Percentiles rank a stretch among this genome's conserved stretches.
Evolutionary conservation across 2,113 vertebrate species (phyloP).

Genomic region (Anhinga rufa): DNA sequence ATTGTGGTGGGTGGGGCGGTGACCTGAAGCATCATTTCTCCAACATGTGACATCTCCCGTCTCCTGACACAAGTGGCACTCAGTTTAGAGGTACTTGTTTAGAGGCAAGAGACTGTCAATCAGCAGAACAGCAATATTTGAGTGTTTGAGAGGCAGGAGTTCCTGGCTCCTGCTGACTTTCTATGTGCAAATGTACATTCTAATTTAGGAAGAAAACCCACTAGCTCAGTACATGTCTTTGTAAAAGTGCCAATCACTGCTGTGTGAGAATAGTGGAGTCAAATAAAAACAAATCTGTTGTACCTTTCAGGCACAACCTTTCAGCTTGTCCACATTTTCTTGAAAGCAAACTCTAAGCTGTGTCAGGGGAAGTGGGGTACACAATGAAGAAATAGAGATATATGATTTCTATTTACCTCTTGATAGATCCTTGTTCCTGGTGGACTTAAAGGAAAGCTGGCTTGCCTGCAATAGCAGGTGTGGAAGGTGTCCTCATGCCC

Average conservation of each 20-base stretch:
- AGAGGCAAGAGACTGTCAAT: background rate
- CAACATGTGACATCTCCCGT: background rate
- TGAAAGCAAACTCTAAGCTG: background rate
- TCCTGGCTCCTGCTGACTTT: background rate
- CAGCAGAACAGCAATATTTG: background rate
- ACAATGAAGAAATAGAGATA: background rate
- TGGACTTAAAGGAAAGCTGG: background rate
- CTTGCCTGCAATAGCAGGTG: background rate
- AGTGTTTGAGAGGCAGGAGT: background rate
- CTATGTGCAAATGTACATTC: background rate
- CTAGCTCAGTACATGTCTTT: fast-evolving
- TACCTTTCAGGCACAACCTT: background rate
- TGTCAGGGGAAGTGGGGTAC: background rate
- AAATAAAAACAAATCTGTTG: background rate
- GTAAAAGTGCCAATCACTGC: background rate
- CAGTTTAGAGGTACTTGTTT: background rate
- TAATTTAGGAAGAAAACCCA: background rate
- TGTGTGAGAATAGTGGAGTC: background rate
- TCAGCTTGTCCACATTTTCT: background rate
- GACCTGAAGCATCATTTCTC: background rate
- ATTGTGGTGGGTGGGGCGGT: background rate
- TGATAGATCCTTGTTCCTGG: background rate
- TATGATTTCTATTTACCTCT: background rate
- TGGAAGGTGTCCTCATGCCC: background rate
- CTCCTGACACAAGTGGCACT: background rate